phyloP scores from a whole-genome alignment of 2,113 vertebrate genomes.

The Xerus inauris region DNA sequence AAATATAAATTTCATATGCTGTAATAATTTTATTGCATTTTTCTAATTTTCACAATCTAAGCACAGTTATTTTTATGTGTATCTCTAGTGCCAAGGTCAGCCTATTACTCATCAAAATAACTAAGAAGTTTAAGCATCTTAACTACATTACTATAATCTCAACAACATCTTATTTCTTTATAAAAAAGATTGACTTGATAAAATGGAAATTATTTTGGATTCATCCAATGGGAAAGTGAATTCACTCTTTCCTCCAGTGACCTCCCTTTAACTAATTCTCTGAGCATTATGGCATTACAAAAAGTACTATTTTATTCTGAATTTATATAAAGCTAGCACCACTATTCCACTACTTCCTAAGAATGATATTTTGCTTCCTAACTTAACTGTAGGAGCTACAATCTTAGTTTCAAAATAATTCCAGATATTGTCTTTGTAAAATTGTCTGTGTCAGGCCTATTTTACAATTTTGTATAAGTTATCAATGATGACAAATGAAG shows the following conservation, averaged over 20 bases:
- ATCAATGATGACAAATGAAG: background rate
- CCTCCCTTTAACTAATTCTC: constrained; percentile 57
- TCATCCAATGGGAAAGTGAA: constrained; percentile 37
- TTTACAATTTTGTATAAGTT: background rate
- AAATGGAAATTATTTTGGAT: constrained; percentile 54
- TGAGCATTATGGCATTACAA: constrained; percentile 17
- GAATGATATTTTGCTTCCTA: constrained; percentile 20
- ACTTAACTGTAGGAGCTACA: background rate
- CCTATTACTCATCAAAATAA: constrained; percentile 72
- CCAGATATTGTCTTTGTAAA: background rate
- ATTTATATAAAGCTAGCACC: background rate
- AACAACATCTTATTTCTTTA: constrained; percentile 65
- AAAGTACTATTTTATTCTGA: constrained; percentile 14
- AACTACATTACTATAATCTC: constrained; percentile 62
- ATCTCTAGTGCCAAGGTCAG: constrained; percentile 52
- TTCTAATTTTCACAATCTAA: constrained; percentile 53
- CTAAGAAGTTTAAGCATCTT: constrained; percentile 55
- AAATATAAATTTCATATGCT: constrained; percentile 44
- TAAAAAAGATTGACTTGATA: constrained; percentile 62
- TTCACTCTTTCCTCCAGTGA: constrained; percentile 53
- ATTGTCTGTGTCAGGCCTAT: background rate
- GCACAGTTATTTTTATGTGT: constrained; percentile 70
- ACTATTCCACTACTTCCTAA: background rate
- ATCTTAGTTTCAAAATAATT: constrained; percentile 33
- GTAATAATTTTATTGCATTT: constrained; percentile 65